Evolutionary conservation across 2,888 invertebrate species (phyloP).

Genomic region (Pyrgus malvae): DNA sequence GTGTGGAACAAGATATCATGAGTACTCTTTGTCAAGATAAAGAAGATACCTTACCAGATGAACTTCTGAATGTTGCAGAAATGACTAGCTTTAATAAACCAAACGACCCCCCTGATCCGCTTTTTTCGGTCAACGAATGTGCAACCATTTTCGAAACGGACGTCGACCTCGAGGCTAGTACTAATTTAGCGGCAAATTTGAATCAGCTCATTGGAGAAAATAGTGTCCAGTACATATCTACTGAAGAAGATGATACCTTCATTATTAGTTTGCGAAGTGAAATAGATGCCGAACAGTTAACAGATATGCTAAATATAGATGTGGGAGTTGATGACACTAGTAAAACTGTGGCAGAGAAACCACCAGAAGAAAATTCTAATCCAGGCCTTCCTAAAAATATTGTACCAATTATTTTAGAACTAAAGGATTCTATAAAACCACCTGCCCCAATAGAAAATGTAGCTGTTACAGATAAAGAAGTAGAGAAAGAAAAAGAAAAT

Average conservation of each 20-base stretch:
- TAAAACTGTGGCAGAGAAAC: not conserved
- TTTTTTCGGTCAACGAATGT: conserved; percentile 63
- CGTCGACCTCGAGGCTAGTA: conserved; percentile 72
- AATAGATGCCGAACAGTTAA: conserved; percentile 70
- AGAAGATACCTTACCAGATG: conserved; percentile 58
- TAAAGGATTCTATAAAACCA: conserved; percentile 16
- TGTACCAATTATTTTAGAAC: conserved; percentile 43
- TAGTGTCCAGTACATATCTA: conserved; percentile 71
- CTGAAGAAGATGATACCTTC: conserved; percentile 74
- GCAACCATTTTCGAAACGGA: conserved; percentile 75
- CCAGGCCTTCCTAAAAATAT: conserved; percentile 31
- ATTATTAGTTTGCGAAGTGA: conserved; percentile 73
- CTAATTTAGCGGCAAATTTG: conserved; percentile 70
- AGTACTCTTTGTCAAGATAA: conserved; percentile 60
- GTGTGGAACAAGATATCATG: conserved; percentile 67
- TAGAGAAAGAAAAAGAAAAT: conserved; percentile 25
- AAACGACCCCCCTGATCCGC: conserved; percentile 41
- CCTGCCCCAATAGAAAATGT: no score
- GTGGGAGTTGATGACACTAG: conserved; percentile 43
- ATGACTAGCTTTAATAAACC: conserved; percentile 41
- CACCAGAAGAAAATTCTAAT: not conserved
- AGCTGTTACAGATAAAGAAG: conserved; percentile 23
- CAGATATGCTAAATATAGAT: conserved; percentile 72
- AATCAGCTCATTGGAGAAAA: conserved; percentile 74
- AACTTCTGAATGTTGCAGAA: conserved; percentile 55